Conservation (phyloP, 1,140 invertebrate species). For the Papilio helenus region DNA sequence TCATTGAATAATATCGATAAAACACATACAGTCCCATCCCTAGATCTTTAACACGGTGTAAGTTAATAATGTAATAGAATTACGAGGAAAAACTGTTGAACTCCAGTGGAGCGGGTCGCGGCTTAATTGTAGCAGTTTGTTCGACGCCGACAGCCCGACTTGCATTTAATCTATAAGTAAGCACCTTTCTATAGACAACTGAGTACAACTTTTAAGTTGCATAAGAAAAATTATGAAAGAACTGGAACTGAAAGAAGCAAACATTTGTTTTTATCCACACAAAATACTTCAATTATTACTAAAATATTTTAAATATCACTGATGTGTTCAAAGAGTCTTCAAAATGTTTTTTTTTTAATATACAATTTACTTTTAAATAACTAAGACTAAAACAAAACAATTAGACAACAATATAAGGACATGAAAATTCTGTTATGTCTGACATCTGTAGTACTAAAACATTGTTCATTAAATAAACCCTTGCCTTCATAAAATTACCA, state of each 20-base stretch:
- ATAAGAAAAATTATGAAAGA: too few species aligned
- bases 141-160: constrained; percentile 52
- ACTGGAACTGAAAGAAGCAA: too few species aligned
- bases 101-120: constrained; percentile 67
- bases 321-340: too few species aligned
- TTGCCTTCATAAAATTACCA: not conserved
- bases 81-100: constrained; percentile 82
- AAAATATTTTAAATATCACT: too few species aligned
- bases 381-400: too few species aligned
- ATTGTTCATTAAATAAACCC: not conserved
- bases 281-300: not conserved
- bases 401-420: too few species aligned
- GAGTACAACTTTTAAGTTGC: not conserved
- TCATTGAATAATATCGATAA: constrained; percentile 43
- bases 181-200: constrained; percentile 32
- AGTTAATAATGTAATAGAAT: constrained; percentile 83
- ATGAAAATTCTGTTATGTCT: too few species aligned
- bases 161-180: constrained; percentile 41
- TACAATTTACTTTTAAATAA: too few species aligned
- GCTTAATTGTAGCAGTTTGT: constrained; percentile 80
- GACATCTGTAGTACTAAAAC: not conserved
- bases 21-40: constrained; percentile 43
- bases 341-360: too few species aligned
- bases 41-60: constrained; percentile 76
- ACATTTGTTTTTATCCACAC: not conserved